Conservation (phyloP, 2,113 vertebrate genomes). For the Rhinolophus sinicus region DNA sequence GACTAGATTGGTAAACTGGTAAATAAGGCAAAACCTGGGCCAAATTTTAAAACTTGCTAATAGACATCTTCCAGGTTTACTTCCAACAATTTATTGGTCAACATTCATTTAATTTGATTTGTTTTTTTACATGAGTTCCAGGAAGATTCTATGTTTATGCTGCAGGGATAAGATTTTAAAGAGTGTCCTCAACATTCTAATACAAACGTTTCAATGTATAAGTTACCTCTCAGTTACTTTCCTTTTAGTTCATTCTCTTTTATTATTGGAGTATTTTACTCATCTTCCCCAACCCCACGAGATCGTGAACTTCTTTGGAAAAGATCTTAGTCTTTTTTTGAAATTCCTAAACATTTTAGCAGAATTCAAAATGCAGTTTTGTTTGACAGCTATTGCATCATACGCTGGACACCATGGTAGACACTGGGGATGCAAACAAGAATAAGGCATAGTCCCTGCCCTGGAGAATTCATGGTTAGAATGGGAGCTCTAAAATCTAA, state of each 20-base stretch:
- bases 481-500: not conserved
- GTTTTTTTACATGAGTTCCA: not conserved
- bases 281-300: not conserved
- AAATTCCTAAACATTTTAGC: slow-evolving; percentile 37
- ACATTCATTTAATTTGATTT: not conserved
- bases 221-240: not conserved
- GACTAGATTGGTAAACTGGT: not conserved
- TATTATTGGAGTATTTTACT: not conserved
- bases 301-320: not conserved
- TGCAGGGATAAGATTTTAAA: slow-evolving; percentile 25
- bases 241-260: not conserved
- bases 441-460: not conserved
- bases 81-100: not conserved
- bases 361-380: slow-evolving; percentile 13
- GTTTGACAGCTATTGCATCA: slow-evolving; percentile 20
- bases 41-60: not conserved
- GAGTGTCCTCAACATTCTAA: not conserved
- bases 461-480: not conserved
- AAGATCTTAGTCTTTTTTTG: slow-evolving; percentile 19
- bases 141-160: not conserved
- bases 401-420: not conserved
- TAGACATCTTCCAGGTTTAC: not conserved
- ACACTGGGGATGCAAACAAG: not conserved
- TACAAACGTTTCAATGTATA: not conserved
- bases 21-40: not conserved